These are phyloP conservation scores for Lontra canadensis DNA, from an alignment of 2,113 vertebrate genomes.

Conservation along the genomic window DNA sequence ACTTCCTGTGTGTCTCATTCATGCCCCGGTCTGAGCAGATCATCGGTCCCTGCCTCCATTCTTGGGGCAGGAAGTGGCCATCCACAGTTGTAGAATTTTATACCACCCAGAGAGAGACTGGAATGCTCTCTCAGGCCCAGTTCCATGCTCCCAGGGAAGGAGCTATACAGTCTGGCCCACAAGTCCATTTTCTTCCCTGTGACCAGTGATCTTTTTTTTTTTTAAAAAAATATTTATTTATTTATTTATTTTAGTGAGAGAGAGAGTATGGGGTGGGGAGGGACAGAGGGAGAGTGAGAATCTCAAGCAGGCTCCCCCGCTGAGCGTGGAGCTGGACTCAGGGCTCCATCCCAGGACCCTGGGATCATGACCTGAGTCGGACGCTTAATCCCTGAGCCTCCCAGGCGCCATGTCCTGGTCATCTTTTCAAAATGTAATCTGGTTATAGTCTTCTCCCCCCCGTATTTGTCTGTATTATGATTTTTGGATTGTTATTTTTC, in stretches of 20 bases:
- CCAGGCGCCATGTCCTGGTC: background rate
- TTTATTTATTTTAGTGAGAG: background rate
- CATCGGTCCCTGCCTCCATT: background rate
- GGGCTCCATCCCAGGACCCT: background rate
- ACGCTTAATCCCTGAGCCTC: background rate
- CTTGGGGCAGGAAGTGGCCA: background rate
- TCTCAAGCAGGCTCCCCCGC: background rate
- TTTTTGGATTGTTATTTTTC: background rate
- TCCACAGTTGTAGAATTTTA: background rate
- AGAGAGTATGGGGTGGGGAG: background rate
- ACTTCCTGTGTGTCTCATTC: background rate
- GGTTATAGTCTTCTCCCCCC: no score
- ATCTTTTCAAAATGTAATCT: background rate
- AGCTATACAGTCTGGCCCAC: rapidly evolving
- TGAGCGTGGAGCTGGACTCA: background rate
- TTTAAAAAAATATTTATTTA: background rate
- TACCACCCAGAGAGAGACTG: background rate
- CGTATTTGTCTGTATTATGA: background rate
- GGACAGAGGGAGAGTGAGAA: background rate
- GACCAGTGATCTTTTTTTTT: background rate
- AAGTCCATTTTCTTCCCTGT: background rate
- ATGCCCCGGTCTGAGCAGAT: background rate
- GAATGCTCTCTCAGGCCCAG: background rate
- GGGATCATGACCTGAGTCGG: background rate
- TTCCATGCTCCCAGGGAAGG: background rate